Evolutionary conservation across 2,888 invertebrate genomes (phyloP).

Genomic region (Eueremaeus valkanovi): DNA sequence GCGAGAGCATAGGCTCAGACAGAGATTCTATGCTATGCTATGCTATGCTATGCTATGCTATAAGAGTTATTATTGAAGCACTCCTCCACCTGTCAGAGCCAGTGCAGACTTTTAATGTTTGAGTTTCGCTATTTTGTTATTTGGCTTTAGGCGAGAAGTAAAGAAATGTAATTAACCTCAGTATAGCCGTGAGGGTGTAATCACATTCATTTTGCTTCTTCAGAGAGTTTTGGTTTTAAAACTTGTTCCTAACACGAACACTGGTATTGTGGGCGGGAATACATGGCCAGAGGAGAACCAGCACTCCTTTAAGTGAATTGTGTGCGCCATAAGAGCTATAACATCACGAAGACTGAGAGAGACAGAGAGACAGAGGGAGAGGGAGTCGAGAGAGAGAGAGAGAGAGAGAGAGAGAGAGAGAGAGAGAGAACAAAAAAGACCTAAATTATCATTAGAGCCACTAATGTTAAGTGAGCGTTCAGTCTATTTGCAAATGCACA

Average conservation of each 20-base stretch:
- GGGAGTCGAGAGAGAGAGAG: neutral
- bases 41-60: too few species aligned
- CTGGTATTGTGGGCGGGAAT: conserved; percentile 33
- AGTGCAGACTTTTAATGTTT: conserved; percentile 33
- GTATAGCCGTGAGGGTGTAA: conserved; percentile 37
- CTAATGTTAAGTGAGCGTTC: conserved; percentile 27
- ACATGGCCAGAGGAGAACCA: conserved; percentile 11
- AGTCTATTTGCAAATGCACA: conserved; percentile 26
- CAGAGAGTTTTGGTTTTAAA: conserved; percentile 27
- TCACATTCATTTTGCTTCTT: conserved; percentile 34
- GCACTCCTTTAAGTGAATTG: conserved; percentile 35
- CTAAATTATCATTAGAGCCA: conserved; percentile 28
- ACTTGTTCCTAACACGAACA: conserved; percentile 22
- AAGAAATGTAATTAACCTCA: conserved; percentile 35
- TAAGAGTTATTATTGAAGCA: conserved; percentile 35
- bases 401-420: neutral
- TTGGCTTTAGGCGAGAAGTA: neutral
- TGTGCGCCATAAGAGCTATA: conserved; percentile 13
- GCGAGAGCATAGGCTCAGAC: neutral
- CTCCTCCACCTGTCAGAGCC: conserved; percentile 35
- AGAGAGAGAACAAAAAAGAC: conserved; percentile 17
- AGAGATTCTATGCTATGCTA: too few species aligned
- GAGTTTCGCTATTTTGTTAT: conserved; percentile 33
- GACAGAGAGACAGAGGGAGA: neutral
- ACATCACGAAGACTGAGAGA: conserved; percentile 2